Evolutionary conservation across 2,888 invertebrate species (phyloP).

Genomic region (Drosophila dives): DNA sequence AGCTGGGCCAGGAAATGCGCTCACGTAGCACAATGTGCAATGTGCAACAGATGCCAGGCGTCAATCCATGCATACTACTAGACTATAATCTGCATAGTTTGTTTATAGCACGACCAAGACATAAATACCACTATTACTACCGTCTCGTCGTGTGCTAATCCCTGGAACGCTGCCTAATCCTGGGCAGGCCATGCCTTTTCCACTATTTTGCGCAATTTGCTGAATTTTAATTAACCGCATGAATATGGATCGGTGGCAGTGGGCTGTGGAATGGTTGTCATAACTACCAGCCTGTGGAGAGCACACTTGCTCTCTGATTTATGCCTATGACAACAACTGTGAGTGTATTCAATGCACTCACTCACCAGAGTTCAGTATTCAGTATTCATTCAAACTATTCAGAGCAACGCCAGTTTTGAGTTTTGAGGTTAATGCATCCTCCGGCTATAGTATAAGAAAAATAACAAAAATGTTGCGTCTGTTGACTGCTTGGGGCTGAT

Average conservation of each 20-base stretch:
- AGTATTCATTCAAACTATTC: slow-evolving; percentile 61
- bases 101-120: slow-evolving; percentile 57
- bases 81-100: slow-evolving; percentile 49
- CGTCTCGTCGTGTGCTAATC: slow-evolving; percentile 34
- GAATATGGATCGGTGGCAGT: slow-evolving; percentile 35
- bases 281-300: slow-evolving; percentile 10
- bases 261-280: slow-evolving; percentile 4
- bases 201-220: slow-evolving; percentile 45
- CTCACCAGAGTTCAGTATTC: slow-evolving; percentile 3
- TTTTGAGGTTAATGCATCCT: slow-evolving; percentile 79
- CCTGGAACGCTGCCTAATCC: slow-evolving; percentile 59
- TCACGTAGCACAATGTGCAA: slow-evolving; percentile 69
- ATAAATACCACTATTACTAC: slow-evolving; percentile 37
- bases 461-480: slow-evolving; percentile 30
- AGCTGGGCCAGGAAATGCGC: slow-evolving; percentile 53
- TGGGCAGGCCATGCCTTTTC: slow-evolving; percentile 2
- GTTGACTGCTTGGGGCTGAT: slow-evolving; percentile 65
- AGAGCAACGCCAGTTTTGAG: slow-evolving; percentile 39
- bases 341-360: slow-evolving; percentile 8
- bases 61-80: slow-evolving; percentile 32
- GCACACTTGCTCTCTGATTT: slow-evolving; percentile 11
- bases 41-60: slow-evolving; percentile 61
- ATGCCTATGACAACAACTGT: slow-evolving; percentile 48
- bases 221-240: slow-evolving; percentile 74
- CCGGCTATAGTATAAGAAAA: slow-evolving; percentile 48